Conservation (phyloP, 2,113 vertebrate species). For the Chelonoidis abingdonii region DNA sequence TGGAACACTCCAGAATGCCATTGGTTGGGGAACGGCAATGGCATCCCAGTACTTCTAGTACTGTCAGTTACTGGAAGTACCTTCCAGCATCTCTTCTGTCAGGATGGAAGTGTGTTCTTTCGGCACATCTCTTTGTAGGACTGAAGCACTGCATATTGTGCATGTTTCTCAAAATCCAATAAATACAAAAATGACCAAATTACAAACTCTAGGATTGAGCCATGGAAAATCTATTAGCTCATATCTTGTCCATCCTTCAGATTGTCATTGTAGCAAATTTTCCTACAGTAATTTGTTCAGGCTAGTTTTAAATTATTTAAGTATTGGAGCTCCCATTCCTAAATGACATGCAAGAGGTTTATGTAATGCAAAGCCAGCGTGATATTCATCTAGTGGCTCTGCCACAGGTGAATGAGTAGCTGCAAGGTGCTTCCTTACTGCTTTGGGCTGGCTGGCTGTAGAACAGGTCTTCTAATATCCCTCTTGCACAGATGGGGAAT, state of each 20-base stretch:
- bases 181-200: not conserved
- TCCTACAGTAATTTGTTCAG: not conserved
- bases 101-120: not conserved
- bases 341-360: not conserved
- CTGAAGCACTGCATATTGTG: not conserved
- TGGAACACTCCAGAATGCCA: not conserved
- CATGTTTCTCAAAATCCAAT: not conserved
- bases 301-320: not conserved
- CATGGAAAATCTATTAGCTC: not conserved
- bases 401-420: no score
- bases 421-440: not conserved
- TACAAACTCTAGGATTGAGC: not conserved
- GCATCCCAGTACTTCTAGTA: not conserved
- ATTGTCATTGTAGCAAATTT: not conserved
- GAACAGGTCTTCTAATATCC: not conserved
- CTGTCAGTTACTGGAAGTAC: not conserved
- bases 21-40: not conserved
- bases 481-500: not conserved
- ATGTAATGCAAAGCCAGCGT: not conserved
- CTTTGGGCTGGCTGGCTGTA: not conserved
- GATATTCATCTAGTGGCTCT: not conserved
- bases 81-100: not conserved
- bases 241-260: not conserved
- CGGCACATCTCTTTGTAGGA: not conserved
- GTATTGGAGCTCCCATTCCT: not conserved